Conservation (phyloP, 2,797 vertebrate genomes). For the Chelon labrosus region DNA sequence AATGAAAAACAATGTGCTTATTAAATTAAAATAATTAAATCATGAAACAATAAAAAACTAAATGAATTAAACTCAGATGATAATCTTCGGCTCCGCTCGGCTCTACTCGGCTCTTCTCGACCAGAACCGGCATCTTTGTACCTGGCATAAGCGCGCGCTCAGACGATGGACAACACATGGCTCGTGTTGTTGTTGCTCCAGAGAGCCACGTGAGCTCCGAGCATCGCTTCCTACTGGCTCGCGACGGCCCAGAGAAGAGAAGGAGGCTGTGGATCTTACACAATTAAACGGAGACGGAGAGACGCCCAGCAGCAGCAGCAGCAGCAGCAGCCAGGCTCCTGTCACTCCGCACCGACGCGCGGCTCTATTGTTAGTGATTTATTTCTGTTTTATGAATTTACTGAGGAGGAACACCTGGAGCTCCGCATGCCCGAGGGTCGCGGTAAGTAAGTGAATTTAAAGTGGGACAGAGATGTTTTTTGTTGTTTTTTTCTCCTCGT, state of each 20-base stretch:
- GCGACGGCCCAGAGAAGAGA: constrained; percentile 13
- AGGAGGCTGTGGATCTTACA: background rate
- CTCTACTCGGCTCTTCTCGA: too few species aligned
- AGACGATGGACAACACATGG: constrained; percentile 58
- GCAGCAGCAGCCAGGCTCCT: too few species aligned
- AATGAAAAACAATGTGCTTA: too few species aligned
- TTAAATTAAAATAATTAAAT: too few species aligned
- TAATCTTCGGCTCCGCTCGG: too few species aligned
- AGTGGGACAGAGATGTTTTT: background rate
- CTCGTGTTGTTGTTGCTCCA: constrained; percentile 71
- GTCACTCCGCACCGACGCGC: background rate
- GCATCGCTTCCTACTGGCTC: constrained; percentile 59
- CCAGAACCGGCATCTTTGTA: too few species aligned
- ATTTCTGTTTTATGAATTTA: too few species aligned
- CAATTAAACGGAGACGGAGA: background rate
- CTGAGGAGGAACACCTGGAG: background rate
- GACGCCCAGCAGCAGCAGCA: background rate
- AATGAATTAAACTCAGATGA: too few species aligned
- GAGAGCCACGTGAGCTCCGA: constrained; percentile 73
- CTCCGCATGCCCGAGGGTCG: constrained; percentile 65
- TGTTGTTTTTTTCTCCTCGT: background rate
- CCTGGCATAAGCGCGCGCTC: background rate
- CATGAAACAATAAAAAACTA: too few species aligned
- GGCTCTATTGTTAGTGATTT: too few species aligned
- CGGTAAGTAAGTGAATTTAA: constrained; percentile 50